A percentile compares a stretch with the other conserved stretches of the same genome.
Evolutionary conservation across 2,888 invertebrate genomes (phyloP).

Genomic region (Acanthococcus lagerstroemiae): DNA sequence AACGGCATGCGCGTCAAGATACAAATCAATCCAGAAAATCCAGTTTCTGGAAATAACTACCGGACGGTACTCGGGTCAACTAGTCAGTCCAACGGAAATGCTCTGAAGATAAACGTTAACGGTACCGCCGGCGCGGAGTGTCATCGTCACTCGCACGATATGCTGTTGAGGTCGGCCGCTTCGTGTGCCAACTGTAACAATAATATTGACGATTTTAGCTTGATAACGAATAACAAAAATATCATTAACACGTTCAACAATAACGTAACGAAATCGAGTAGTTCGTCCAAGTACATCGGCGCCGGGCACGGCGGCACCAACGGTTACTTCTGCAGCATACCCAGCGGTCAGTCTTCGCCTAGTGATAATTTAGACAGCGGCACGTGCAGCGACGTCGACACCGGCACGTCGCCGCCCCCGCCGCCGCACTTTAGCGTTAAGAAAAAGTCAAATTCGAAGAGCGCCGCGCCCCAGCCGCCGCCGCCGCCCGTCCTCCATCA

Average conservation of each 20-base stretch:
- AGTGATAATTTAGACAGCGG: slow-evolving; percentile 75
- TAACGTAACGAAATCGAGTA: slow-evolving; percentile 28
- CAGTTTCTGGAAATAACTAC: slow-evolving; percentile 19
- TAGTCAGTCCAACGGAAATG: slow-evolving; percentile 26
- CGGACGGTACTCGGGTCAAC: slow-evolving; percentile 21
- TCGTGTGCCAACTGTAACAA: slow-evolving; percentile 16
- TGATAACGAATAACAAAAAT: slow-evolving; percentile 42
- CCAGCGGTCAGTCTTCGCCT: slow-evolving; percentile 69
- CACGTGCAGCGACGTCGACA: slow-evolving; percentile 73
- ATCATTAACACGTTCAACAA: slow-evolving; percentile 46
- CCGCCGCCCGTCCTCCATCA: slow-evolving; percentile 41
- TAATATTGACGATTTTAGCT: slow-evolving; percentile 32
- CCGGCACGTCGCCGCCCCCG: slow-evolving; percentile 55
- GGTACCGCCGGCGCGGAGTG: slow-evolving; percentile 3
- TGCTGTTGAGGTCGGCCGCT: slow-evolving; percentile 38
- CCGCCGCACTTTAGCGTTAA: slow-evolving; percentile 47
- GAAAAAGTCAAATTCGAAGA: slow-evolving; percentile 39
- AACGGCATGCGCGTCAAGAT: slow-evolving; percentile 28
- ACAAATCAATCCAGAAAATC: slow-evolving; percentile 28
- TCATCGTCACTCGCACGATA: slow-evolving; percentile 45
- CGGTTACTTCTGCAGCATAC: slow-evolving; percentile 29
- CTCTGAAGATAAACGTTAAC: slow-evolving; percentile 28
- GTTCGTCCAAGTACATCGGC: slow-evolving; percentile 26
- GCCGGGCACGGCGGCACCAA: slow-evolving; percentile 26
- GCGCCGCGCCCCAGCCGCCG: slow-evolving; percentile 43